Evolutionary conservation across 2,113 vertebrate species (phyloP), one percentile per base, ranked within the genome.

Genomic region (Chaenocephalus aceratus): DNA sequence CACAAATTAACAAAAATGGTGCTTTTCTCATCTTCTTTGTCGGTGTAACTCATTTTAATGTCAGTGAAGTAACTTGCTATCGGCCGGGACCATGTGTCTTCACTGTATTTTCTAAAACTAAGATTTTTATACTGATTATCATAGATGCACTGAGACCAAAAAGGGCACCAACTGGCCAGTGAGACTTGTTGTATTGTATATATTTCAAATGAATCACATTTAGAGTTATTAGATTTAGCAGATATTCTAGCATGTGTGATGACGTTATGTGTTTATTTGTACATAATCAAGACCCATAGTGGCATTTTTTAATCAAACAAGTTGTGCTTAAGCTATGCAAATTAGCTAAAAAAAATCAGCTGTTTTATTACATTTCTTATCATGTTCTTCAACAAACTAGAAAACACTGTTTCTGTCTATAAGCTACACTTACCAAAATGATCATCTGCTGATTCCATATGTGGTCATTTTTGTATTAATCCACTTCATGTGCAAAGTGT

Each of bases 71-170:
- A 46, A 46, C 75, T 74, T 36, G 16, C 52, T 56, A 26, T 76
- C 64, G 63, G 63, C 46, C 13, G 45, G 13, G 30, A 56, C n/a
- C 53, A 6, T 13, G 64, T 80, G 46, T 67, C 3, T 64, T 61
- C 46, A 30, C 45, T 69, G 44, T 12, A 34, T 59, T 59, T 59
- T 57, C 14, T 64, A 3, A n/a, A 56, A n/a, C 57, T n/a, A 56
- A 60, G 45, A 62, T 70, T 79, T 79, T 77, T 59, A 59, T 68
- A 60, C 58, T 68, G 74, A 75, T 87, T 74, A 23, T 85, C 21
- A 66, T 23, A 59, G 26, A 85, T 56, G 46, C 78, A 74, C 67
- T 72, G 60, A 88, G 57, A 90, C 85, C 80, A 85, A 91, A 89
- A 86, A 86, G 56, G 63, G 13, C 66, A 65, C 23, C 49, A 68